phyloP scores from a whole-genome alignment of 1,140 invertebrate species.

The Nasonia longicornis region DNA sequence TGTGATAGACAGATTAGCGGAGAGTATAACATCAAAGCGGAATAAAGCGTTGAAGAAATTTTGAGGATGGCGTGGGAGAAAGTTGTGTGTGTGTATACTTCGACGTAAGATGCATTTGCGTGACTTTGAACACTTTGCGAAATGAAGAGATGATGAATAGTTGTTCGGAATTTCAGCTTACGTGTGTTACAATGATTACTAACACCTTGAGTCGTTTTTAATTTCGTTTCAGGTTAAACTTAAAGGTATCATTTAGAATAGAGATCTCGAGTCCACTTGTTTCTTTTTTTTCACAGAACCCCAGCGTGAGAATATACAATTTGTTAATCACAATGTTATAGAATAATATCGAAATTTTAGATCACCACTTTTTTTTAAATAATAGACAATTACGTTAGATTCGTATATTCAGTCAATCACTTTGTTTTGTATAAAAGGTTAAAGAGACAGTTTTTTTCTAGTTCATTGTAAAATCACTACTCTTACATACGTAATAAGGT shows the following conservation, averaged over 20 bases:
- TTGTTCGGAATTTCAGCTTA: not conserved
- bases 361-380: not conserved
- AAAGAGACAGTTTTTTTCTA: too few species aligned
- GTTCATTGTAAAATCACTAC: not conserved
- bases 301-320: not conserved
- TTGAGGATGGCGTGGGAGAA: not conserved
- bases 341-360: not conserved
- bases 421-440: not conserved
- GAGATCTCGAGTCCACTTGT: not conserved
- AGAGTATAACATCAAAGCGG: conserved; percentile 3
- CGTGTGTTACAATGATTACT: not conserved
- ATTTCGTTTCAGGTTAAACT: conserved; percentile 9
- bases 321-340: not conserved
- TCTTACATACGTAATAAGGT: not conserved
- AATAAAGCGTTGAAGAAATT: not conserved
- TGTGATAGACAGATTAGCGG: not conserved
- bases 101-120: not conserved
- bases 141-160: conserved; percentile 9
- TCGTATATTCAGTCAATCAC: not conserved
- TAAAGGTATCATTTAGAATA: not conserved
- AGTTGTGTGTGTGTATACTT: not conserved
- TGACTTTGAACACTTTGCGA: conserved; percentile 14
- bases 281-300: not conserved
- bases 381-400: not conserved
- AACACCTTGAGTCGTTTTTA: not conserved